phyloP scores from a whole-genome alignment of 2,113 vertebrate species.

The Morone saxatilis region DNA sequence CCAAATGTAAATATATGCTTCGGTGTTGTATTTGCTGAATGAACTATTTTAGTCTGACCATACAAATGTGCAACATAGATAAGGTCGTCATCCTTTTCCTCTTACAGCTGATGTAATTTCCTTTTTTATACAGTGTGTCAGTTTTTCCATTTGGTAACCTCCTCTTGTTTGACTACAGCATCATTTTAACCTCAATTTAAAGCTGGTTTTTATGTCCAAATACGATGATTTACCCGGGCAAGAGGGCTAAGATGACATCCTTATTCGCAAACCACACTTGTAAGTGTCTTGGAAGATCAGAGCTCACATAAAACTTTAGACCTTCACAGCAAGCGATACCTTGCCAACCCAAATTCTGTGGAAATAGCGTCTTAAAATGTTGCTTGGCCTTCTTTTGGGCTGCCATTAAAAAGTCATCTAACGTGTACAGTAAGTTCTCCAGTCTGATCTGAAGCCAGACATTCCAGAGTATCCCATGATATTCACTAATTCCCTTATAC shows the following conservation, averaged over 20 bases:
- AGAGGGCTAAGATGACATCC: not conserved
- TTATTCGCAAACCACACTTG: slow-evolving; percentile 24
- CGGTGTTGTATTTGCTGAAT: not conserved
- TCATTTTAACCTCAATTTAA: not conserved
- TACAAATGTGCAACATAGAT: not conserved
- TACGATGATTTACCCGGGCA: not conserved
- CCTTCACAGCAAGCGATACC: not conserved
- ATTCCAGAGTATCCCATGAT: slow-evolving; percentile 63
- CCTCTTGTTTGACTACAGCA: not conserved
- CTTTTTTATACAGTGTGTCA: not conserved
- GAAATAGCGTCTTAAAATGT: slow-evolving; percentile 32
- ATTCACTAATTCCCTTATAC: slow-evolving; percentile 56
- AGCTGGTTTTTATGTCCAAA: not conserved
- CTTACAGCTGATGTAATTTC: slow-evolving; percentile 23
- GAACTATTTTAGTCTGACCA: not conserved
- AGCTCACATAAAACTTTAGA: not conserved
- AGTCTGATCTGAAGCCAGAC: slow-evolving; percentile 52
- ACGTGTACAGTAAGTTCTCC: slow-evolving; percentile 26
- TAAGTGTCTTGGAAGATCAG: slow-evolving; percentile 19
- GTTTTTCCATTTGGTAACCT: slow-evolving; percentile 18
- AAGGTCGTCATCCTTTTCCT: not conserved
- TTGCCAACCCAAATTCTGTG: slow-evolving; percentile 42
- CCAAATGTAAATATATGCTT: not conserved
- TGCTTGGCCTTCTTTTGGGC: slow-evolving; percentile 23
- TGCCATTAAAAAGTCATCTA: slow-evolving; percentile 61